phyloP scores from a whole-genome alignment of 2,888 invertebrate genomes.

The Aspidapion aeneum region DNA sequence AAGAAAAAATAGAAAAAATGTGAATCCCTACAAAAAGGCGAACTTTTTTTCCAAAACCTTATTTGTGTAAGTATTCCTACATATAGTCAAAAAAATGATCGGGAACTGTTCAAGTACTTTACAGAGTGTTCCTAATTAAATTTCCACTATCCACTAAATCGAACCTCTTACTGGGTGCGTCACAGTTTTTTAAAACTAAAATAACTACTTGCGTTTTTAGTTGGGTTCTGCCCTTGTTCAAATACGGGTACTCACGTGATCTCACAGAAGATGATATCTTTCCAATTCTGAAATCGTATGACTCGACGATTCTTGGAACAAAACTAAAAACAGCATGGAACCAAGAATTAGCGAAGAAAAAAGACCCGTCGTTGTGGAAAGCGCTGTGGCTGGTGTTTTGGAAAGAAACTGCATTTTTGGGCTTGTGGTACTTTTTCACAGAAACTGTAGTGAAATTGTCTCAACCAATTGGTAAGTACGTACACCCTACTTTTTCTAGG shows the following conservation, averaged over 20 bases:
- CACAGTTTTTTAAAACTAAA: not conserved
- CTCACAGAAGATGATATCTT: constrained; percentile 52
- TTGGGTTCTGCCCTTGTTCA: constrained; percentile 51
- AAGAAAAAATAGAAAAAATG: not conserved
- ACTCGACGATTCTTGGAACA: constrained; percentile 46
- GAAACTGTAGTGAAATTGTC: constrained; percentile 27
- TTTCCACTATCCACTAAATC: no score
- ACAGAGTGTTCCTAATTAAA: no score
- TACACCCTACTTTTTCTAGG: no score
- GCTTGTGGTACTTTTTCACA: constrained; percentile 20
- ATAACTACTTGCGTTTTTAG: no score
- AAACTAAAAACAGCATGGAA: constrained; percentile 42
- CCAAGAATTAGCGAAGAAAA: constrained; percentile 29
- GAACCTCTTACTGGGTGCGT: no score
- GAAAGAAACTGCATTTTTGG: constrained; percentile 24
- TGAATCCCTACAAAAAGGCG: constrained; percentile 4
- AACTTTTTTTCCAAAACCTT: constrained; percentile 16
- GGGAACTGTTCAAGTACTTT: no score
- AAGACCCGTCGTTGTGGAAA: constrained; percentile 31
- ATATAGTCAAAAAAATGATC: no score
- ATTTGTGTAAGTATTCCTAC: constrained; percentile 1
- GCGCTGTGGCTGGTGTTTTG: constrained; percentile 32
- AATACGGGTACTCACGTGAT: constrained; percentile 48
- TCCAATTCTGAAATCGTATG: constrained; percentile 47
- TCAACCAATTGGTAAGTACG: no score